phyloP scores from a whole-genome alignment of 2,888 invertebrate species.

The Synergus gifuensis region DNA sequence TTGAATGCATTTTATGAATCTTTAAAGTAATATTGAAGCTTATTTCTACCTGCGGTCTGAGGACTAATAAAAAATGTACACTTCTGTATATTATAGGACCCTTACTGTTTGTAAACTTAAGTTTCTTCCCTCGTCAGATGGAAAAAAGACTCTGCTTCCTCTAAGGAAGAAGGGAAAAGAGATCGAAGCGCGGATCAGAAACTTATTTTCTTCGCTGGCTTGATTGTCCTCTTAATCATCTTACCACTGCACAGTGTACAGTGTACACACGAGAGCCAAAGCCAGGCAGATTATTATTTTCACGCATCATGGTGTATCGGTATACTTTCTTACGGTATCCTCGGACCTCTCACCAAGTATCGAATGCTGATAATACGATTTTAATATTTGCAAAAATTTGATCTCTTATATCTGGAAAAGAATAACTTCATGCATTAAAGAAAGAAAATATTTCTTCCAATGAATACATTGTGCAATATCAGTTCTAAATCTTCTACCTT shows the following conservation, averaged over 20 bases:
- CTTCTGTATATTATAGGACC: too few species aligned
- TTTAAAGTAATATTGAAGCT: not conserved
- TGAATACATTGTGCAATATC: not conserved
- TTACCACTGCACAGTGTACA: too few species aligned
- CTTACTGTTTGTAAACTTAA: not conserved
- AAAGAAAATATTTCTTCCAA: too few species aligned
- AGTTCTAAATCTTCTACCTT: constrained; percentile 11
- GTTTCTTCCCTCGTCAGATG: not conserved
- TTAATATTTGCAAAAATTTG: too few species aligned
- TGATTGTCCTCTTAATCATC: not conserved
- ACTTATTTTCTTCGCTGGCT: not conserved
- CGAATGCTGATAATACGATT: too few species aligned
- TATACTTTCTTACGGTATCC: too few species aligned
- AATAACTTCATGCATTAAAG: too few species aligned
- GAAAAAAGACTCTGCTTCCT: not conserved
- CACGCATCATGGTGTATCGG: too few species aligned
- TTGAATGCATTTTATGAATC: not conserved
- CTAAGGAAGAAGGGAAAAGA: not conserved
- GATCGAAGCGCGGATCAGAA: not conserved
- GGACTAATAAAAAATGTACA: not conserved
- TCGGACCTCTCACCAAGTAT: too few species aligned
- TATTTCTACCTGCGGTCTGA: not conserved
- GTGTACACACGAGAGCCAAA: too few species aligned
- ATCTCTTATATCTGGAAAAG: too few species aligned
- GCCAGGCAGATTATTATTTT: too few species aligned